phyloP scores from a whole-genome alignment of 2,888 invertebrate genomes.

The Ecdyonurus torrentis region DNA sequence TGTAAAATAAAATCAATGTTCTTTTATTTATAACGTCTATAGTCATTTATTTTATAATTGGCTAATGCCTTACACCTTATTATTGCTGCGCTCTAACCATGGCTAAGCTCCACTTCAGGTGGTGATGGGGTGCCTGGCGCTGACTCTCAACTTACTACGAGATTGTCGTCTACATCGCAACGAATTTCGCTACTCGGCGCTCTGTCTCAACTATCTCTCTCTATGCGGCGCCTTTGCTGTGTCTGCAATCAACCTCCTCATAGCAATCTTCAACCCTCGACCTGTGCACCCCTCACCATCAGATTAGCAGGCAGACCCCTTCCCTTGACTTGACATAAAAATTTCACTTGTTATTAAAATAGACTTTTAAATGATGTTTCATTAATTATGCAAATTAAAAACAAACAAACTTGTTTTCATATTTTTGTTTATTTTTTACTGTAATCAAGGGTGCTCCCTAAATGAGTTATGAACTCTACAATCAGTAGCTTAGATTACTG shows the following conservation, averaged over 20 bases:
- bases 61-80: too few relatives aligned
- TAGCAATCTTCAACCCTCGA: conserved; percentile 59
- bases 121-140: conserved; percentile 52
- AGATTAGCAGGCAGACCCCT: background rate
- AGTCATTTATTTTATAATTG: too few relatives aligned
- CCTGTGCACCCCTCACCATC: background rate
- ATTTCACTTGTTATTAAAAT: background rate
- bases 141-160: conserved; percentile 53
- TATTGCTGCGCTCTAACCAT: too few relatives aligned
- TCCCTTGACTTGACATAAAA: background rate
- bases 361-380: too few relatives aligned
- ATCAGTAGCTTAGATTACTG: too few relatives aligned
- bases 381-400: too few relatives aligned
- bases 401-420: too few relatives aligned
- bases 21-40: too few relatives aligned
- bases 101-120: conserved; percentile 33
- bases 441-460: too few relatives aligned
- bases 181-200: conserved; percentile 48
- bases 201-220: conserved; percentile 50
- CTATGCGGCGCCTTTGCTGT: conserved; percentile 54
- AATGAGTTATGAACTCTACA: too few relatives aligned
- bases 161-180: conserved; percentile 60
- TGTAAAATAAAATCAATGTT: too few relatives aligned
- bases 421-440: too few relatives aligned
- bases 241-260: conserved; percentile 56